Evolutionary conservation across 2,888 invertebrate genomes (phyloP).

Genomic region (Lamproptera curius): DNA sequence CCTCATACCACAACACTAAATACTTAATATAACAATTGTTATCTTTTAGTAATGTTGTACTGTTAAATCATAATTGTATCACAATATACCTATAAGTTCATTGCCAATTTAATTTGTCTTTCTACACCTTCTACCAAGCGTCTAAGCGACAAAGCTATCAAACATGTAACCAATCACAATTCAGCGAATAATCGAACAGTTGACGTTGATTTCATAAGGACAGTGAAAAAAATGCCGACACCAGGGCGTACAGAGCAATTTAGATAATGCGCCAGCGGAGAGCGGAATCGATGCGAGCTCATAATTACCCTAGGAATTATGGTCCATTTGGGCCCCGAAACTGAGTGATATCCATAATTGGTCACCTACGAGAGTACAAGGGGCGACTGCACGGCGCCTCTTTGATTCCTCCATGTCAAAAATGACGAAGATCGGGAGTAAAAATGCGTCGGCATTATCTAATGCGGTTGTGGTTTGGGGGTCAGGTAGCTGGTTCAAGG

Average conservation of each 20-base stretch:
- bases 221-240: background rate
- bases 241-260: conserved; percentile 45
- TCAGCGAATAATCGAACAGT: conserved; percentile 37
- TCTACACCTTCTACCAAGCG: too few relatives aligned
- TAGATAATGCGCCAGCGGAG: conserved; percentile 53
- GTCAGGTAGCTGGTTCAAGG: conserved; percentile 48
- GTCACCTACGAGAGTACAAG: conserved; percentile 58
- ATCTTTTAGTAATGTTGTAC: too few relatives aligned
- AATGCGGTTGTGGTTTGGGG: conserved; percentile 65
- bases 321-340: conserved; percentile 69
- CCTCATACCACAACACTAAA: too few relatives aligned
- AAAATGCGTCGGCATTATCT: conserved; percentile 67
- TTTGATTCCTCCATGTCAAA: conserved; percentile 78
- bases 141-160: too few relatives aligned
- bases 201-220: background rate
- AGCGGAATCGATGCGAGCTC: conserved; percentile 52
- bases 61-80: too few relatives aligned
- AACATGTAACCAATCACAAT: too few relatives aligned
- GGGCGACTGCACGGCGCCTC: conserved; percentile 68
- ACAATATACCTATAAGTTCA: too few relatives aligned
- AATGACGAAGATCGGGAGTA: conserved; percentile 76
- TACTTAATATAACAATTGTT: too few relatives aligned
- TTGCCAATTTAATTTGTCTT: too few relatives aligned
- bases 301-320: conserved; percentile 77
- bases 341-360: conserved; percentile 76